phyloP scores from a whole-genome alignment of 2,113 vertebrate genomes.

The Bos taurus region ARS-UCD2.0 NC_037347.1:56528501-56529000 shows the following conservation, averaged over 20 bases:
- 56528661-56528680: neutral
- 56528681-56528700: neutral
- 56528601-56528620: neutral
- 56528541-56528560: neutral
- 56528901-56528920: neutral
- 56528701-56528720: neutral
- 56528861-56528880: neutral
- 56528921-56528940: neutral
- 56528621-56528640: neutral
- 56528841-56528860: neutral
- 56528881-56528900: neutral
- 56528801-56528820: neutral
- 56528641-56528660: neutral
- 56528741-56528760: neutral
- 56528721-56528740: neutral
- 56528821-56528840: neutral
- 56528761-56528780: neutral
- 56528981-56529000: too few relatives aligned
- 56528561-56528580: neutral
- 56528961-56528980: too few relatives aligned
- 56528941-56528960: too few relatives aligned
- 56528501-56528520: neutral
- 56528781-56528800: neutral
- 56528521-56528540: neutral
- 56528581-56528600: neutral